Conservation (phyloP, 1,140 invertebrate species). For the Catajapyx aquilonaris region DNA sequence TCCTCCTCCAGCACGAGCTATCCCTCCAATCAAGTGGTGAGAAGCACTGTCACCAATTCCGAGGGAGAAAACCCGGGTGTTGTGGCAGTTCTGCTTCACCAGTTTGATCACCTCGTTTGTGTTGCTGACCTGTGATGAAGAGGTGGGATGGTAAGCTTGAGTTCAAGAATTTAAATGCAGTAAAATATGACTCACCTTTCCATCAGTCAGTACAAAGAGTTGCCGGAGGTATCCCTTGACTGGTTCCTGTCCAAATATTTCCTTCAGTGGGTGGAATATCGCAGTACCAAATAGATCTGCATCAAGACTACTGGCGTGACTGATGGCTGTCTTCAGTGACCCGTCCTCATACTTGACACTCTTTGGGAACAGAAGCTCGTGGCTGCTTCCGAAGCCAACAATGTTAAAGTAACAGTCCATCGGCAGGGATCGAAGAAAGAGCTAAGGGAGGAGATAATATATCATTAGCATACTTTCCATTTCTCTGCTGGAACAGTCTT, state of each 20-base stretch:
- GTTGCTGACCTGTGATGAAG: too few relatives aligned
- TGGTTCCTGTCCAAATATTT: conserved; percentile 14
- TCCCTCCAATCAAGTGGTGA: too few relatives aligned
- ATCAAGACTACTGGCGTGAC: conserved; percentile 11
- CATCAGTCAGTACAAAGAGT: conserved; percentile 22
- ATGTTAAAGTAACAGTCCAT: conserved; percentile 13
- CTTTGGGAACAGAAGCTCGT: conserved; percentile 9
- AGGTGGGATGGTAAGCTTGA: too few relatives aligned
- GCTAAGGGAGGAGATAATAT: conserved; percentile 6
- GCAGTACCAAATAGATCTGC: conserved; percentile 21
- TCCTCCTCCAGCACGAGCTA: too few relatives aligned
- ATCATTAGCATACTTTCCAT: not conserved
- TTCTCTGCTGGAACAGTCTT: not conserved
- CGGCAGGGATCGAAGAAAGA: conserved; percentile 13
- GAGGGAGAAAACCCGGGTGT: too few relatives aligned
- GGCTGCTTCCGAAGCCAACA: conserved; percentile 11
- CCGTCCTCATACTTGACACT: conserved; percentile 10
- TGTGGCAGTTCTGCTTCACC: too few relatives aligned
- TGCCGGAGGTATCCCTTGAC: conserved; percentile 16
- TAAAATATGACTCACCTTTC: conserved; percentile 12
- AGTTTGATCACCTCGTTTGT: too few relatives aligned
- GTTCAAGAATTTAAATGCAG: conserved; percentile 2
- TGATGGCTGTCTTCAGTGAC: conserved; percentile 6
- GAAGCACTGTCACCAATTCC: too few relatives aligned
- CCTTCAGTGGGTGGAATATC: conserved; percentile 17